These are phyloP conservation scores for Abscondita cerata DNA, from an alignment of 2,888 invertebrate species.

Conservation along the genomic window DNA sequence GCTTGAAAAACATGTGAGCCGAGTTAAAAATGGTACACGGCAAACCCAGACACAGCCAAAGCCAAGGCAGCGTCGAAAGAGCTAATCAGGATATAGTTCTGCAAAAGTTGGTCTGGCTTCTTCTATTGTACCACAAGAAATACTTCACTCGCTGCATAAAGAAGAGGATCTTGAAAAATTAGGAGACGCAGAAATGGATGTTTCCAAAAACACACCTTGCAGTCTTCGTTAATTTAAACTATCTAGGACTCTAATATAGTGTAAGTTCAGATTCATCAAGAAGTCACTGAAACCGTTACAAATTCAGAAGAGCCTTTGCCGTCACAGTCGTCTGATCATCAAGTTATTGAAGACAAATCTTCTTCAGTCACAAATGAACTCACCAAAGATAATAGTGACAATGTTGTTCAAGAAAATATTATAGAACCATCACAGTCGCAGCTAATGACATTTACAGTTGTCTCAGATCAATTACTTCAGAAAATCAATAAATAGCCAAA, in stretches of 20 bases:
- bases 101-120: neutral
- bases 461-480: neutral
- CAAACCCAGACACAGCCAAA: no score
- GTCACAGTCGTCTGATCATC: neutral
- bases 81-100: no score
- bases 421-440: neutral
- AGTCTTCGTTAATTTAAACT: neutral
- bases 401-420: neutral
- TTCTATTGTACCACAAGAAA: neutral
- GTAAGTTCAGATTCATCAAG: neutral
- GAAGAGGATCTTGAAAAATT: slow-evolving; percentile 2
- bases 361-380: neutral
- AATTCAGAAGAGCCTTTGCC: no score
- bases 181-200: neutral
- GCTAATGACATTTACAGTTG: neutral
- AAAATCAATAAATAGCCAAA: neutral
- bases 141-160: slow-evolving; percentile 2
- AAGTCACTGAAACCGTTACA: no score
- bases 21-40: no score
- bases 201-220: neutral
- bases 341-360: neutral
- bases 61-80: no score
- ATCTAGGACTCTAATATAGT: neutral
- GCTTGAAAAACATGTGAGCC: no score
- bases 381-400: neutral